Conservation (phyloP, 2,113 vertebrate genomes). For the Donacobius atricapilla region DNA sequence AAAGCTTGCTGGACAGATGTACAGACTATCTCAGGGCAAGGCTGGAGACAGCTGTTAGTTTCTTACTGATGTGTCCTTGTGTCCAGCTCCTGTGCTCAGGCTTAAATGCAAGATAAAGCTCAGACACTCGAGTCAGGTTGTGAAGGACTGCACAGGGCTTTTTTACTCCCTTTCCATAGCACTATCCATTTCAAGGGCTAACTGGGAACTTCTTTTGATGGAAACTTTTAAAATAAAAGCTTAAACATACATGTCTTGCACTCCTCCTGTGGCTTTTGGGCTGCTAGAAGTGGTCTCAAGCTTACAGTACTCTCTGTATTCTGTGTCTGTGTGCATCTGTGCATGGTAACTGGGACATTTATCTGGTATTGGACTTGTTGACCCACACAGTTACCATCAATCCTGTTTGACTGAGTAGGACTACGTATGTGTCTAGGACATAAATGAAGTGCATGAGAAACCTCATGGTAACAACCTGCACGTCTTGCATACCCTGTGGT, state of each 20-base stretch:
- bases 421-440: not conserved
- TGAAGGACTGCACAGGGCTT: not conserved
- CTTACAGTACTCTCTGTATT: not conserved
- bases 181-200: not conserved
- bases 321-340: too few species aligned
- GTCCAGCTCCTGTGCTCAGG: not conserved
- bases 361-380: not conserved
- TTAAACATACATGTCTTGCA: not conserved
- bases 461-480: not conserved
- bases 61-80: not conserved
- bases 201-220: not conserved
- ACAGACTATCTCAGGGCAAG: not conserved
- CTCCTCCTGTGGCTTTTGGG: not conserved
- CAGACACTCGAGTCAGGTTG: not conserved
- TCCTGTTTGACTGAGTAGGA: not conserved
- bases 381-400: not conserved
- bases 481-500: not conserved
- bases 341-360: not conserved
- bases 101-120: not conserved
- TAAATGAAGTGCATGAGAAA: not conserved
- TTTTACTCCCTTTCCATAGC: not conserved
- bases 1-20: not conserved
- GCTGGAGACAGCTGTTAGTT: not conserved
- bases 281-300: not conserved
- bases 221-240: not conserved